A percentile compares a stretch with the other conserved stretches of the same genome.
phyloP scores from a whole-genome alignment of 2,797 vertebrate species.

The Sebastes minor region DNA sequence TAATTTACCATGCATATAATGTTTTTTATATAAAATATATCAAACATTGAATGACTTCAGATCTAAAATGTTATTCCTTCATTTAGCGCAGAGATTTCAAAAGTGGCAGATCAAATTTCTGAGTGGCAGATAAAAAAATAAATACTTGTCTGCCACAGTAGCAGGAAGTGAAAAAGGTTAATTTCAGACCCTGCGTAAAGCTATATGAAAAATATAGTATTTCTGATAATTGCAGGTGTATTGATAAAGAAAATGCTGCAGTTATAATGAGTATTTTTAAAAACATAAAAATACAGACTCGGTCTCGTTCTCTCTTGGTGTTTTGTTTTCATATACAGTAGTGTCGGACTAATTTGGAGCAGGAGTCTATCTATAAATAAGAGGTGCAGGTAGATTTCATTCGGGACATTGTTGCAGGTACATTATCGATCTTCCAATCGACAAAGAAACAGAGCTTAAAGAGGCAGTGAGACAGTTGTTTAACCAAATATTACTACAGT shows the following conservation, averaged over 20 bases:
- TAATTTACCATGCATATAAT: no score
- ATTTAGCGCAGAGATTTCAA: no score
- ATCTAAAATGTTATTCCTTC: no score
- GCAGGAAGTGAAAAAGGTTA: no score
- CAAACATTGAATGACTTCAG: no score
- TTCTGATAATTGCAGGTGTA: background rate
- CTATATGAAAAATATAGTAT: background rate
- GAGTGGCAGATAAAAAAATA: no score
- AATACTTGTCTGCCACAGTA: no score
- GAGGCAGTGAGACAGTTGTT: background rate
- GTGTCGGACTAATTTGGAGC: background rate
- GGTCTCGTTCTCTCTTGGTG: background rate
- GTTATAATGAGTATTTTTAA: background rate
- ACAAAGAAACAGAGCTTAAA: conserved; percentile 5
- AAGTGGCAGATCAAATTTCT: no score
- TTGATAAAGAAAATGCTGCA: background rate
- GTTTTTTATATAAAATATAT: no score
- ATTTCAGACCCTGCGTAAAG: no score
- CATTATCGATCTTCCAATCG: background rate
- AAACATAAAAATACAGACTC: no score
- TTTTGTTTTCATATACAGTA: conserved; percentile 23
- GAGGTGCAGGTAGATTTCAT: background rate
- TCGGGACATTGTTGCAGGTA: background rate
- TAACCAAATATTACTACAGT: background rate
- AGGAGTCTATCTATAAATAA: background rate